A percentile compares a stretch with the other conserved stretches of the same genome.
Conservation (phyloP, 2,888 invertebrate genomes). For the Cerastis rubricosa region DNA sequence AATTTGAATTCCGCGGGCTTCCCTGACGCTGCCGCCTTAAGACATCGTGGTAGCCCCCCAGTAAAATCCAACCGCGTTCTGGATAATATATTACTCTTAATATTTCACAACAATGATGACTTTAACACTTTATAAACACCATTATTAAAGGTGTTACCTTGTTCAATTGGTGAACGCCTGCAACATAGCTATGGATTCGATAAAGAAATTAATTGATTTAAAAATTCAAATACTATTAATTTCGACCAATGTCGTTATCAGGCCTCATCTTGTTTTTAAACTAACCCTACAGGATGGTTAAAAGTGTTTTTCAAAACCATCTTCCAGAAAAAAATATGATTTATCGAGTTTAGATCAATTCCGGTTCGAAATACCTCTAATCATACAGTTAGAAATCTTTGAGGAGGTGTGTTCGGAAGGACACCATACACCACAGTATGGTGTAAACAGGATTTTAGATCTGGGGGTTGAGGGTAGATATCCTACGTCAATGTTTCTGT, state of each 20-base stretch:
- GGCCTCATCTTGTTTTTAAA: too few species aligned
- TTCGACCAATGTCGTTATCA: background rate
- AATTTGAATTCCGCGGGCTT: too few species aligned
- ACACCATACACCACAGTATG: background rate
- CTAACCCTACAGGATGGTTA: too few species aligned
- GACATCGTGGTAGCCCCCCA: too few species aligned
- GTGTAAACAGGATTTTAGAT: background rate
- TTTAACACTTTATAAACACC: background rate
- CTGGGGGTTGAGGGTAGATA: background rate
- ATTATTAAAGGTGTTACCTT: too few species aligned
- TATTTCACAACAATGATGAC: background rate
- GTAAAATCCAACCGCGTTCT: background rate
- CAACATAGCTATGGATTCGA: too few species aligned
- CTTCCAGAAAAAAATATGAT: background rate
- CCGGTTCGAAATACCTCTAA: background rate
- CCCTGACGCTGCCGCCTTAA: too few species aligned
- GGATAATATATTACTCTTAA: background rate
- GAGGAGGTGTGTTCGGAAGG: background rate
- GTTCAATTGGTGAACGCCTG: too few species aligned
- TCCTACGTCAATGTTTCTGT: background rate
- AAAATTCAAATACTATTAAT: too few species aligned
- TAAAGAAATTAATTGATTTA: too few species aligned
- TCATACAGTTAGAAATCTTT: background rate
- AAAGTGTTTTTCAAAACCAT: too few species aligned
- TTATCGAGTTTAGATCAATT: background rate